A percentile compares a stretch with the other conserved stretches of the same genome.
Conservation (phyloP, 1,140 invertebrate species). For the Amyelois transitella region DNA sequence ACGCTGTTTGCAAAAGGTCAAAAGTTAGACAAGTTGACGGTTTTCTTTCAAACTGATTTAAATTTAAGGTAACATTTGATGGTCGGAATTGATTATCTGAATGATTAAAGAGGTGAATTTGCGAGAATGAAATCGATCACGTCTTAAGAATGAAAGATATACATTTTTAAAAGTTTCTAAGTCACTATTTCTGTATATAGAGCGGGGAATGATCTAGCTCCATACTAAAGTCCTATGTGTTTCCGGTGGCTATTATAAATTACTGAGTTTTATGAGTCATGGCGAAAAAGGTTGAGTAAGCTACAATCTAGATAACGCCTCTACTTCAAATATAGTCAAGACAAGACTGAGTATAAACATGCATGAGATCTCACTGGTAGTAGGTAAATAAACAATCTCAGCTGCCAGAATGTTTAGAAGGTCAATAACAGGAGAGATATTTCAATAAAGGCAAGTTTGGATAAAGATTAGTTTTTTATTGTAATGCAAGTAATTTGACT, state of each 20-base stretch:
- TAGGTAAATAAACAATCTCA: neutral
- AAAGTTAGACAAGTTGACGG: neutral
- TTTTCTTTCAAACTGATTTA: neutral
- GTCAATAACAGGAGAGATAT: neutral
- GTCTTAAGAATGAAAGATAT: too few species aligned
- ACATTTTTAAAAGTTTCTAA: too few species aligned
- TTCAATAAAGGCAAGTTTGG: neutral
- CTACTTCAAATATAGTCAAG: conserved; percentile 1
- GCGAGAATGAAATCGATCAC: too few species aligned
- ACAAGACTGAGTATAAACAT: conserved; percentile 12
- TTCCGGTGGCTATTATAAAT: conserved; percentile 35
- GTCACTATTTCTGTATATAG: neutral
- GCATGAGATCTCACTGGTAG: conserved; percentile 1
- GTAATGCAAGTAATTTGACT: too few species aligned
- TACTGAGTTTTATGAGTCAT: conserved; percentile 34
- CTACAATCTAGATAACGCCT: conserved; percentile 10
- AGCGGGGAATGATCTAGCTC: neutral
- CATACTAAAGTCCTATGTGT: conserved; percentile 5
- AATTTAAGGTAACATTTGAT: neutral
- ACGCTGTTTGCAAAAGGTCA: neutral
- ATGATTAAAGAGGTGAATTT: too few species aligned
- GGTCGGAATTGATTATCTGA: too few species aligned
- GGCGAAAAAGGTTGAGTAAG: conserved; percentile 27
- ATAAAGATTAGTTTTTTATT: too few species aligned
- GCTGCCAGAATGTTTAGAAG: neutral